Conservation (phyloP, 2,797 vertebrate genomes). For the Enteromius treurensis region DNA sequence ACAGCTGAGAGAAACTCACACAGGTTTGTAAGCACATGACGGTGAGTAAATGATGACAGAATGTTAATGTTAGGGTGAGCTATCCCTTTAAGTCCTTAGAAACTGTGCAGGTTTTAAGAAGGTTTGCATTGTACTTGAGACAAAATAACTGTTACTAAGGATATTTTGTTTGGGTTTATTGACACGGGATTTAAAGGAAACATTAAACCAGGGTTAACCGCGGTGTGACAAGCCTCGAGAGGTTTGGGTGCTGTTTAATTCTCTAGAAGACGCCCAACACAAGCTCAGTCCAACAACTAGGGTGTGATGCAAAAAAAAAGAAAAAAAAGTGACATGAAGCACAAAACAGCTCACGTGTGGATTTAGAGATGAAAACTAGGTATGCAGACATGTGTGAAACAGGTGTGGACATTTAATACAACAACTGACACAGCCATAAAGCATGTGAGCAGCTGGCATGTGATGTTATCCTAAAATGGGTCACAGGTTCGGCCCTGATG, state of each 20-base stretch:
- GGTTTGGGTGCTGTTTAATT: background rate
- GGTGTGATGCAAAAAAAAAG: background rate
- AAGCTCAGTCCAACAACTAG: constrained; percentile 3
- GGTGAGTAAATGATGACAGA: background rate
- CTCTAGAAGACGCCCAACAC: background rate
- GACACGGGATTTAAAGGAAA: background rate
- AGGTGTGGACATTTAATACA: constrained; percentile 36
- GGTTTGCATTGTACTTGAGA: background rate
- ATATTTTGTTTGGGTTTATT: background rate
- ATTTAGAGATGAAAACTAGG: constrained; percentile 2
- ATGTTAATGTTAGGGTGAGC: background rate
- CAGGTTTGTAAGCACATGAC: background rate
- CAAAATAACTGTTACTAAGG: background rate
- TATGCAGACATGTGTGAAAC: constrained; percentile 18
- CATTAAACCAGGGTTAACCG: background rate
- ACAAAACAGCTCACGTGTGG: background rate
- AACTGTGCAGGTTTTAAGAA: background rate
- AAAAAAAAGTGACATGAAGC: background rate
- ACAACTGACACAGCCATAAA: background rate
- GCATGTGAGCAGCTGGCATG: constrained; percentile 16
- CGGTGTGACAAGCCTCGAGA: background rate
- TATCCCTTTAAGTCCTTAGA: background rate
- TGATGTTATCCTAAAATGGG: background rate
- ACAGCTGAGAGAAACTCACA: background rate
- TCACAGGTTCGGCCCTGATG: background rate